These are phyloP conservation scores for Molothrus ater DNA, from an alignment of 2,797 vertebrate species.

Conservation along the genomic window DNA sequence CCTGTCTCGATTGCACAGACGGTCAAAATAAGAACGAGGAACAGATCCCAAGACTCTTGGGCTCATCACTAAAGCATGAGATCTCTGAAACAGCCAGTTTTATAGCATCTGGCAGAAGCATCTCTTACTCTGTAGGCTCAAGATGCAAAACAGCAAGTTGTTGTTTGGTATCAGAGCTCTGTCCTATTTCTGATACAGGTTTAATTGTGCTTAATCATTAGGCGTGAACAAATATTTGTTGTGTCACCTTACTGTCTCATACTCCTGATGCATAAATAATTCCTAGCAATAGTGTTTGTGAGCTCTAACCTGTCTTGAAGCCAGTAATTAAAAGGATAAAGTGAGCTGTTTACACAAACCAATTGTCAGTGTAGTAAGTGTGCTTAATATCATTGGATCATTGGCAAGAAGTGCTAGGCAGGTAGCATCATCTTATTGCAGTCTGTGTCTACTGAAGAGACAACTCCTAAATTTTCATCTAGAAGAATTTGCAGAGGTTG, in stretches of 20 bases:
- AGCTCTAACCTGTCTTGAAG: conserved; percentile 15
- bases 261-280: conserved; percentile 32
- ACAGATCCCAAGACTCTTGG: background rate
- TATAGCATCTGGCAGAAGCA: background rate
- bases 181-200: background rate
- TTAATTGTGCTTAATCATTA: conserved; percentile 9
- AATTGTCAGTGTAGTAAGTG: background rate
- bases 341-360: conserved; percentile 29
- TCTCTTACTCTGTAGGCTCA: background rate
- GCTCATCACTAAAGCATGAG: background rate
- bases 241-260: conserved; percentile 1
- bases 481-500: background rate
- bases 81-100: background rate
- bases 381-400: background rate
- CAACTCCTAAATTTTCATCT: background rate
- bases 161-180: background rate
- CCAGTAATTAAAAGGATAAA: conserved; percentile 16
- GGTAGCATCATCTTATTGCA: conserved; percentile 10
- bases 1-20: background rate
- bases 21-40: background rate
- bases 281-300: background rate
- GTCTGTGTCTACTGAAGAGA: background rate
- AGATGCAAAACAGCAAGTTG: background rate
- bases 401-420: background rate
- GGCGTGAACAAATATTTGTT: conserved; percentile 4